Conservation (phyloP, 2,888 invertebrate species). For the Campoplex nolae region DNA sequence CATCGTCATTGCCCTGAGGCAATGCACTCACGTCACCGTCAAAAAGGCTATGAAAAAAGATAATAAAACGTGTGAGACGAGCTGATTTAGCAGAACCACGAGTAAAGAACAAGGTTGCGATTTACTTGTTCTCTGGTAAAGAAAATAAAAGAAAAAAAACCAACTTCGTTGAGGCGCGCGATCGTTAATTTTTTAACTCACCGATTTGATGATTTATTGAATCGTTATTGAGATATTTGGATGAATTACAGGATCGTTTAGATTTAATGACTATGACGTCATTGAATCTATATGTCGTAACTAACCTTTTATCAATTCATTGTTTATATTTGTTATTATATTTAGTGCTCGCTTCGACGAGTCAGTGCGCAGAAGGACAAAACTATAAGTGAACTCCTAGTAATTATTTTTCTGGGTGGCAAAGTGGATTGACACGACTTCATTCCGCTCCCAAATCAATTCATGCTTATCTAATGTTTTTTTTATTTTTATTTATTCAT, state of each 20-base stretch:
- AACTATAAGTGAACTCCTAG: background rate
- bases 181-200: constrained; percentile 14
- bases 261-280: constrained; percentile 3
- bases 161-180: background rate
- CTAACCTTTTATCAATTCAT: background rate
- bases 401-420: constrained; percentile 8
- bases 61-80: constrained; percentile 47
- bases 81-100: constrained; percentile 59
- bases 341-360: background rate
- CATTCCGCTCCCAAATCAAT: constrained; percentile 8
- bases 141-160: too few species aligned
- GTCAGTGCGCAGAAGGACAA: background rate
- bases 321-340: background rate
- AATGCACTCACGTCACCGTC: constrained; percentile 31
- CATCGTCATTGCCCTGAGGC: constrained; percentile 46
- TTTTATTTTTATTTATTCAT: too few species aligned
- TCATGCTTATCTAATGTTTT: constrained; percentile 37
- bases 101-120: constrained; percentile 35
- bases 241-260: constrained; percentile 1
- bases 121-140: background rate
- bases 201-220: constrained; percentile 1
- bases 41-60: constrained; percentile 41
- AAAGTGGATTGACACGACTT: constrained; percentile 4
- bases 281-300: background rate
- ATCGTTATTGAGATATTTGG: constrained; percentile 13